Conservation (phyloP, 2,797 vertebrate genomes). For the Chaetodon trifasciatus region DNA sequence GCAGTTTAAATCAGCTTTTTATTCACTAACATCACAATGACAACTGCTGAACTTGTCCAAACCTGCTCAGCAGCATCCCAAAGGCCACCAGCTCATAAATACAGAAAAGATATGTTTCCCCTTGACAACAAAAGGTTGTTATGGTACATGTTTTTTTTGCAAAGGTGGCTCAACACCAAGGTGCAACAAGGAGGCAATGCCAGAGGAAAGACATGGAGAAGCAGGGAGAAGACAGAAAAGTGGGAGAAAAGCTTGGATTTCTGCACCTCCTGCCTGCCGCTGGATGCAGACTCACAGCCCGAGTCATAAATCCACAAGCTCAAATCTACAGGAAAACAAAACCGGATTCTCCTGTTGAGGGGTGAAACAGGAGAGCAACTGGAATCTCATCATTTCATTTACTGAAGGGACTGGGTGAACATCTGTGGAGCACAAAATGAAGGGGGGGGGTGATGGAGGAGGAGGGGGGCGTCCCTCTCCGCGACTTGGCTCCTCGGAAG, state of each 20-base stretch:
- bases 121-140: constrained; percentile 36
- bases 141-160: constrained; percentile 1
- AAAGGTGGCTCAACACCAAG: constrained; percentile 1
- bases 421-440: constrained; percentile 70
- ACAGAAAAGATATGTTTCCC: constrained; percentile 27
- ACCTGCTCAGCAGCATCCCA: constrained; percentile 54
- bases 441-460: not conserved
- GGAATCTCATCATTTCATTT: constrained; percentile 79
- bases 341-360: constrained; percentile 45
- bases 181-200: not conserved
- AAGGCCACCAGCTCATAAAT: constrained; percentile 36
- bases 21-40: constrained; percentile 66
- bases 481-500: constrained; percentile 67
- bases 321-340: constrained; percentile 64
- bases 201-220: not conserved
- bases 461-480: constrained; percentile 11
- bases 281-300: constrained; percentile 47
- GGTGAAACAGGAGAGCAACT: constrained; percentile 47
- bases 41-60: constrained; percentile 60
- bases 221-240: constrained; percentile 11
- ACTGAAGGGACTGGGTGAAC: constrained; percentile 75
- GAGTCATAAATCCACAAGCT: constrained; percentile 68
- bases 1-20: constrained; percentile 66
- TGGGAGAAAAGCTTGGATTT: constrained; percentile 3
- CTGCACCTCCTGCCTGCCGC: constrained; percentile 37